Evolutionary conservation across 2,797 vertebrate genomes (phyloP).

Genomic region (Lepilemur septentrionalis): DNA sequence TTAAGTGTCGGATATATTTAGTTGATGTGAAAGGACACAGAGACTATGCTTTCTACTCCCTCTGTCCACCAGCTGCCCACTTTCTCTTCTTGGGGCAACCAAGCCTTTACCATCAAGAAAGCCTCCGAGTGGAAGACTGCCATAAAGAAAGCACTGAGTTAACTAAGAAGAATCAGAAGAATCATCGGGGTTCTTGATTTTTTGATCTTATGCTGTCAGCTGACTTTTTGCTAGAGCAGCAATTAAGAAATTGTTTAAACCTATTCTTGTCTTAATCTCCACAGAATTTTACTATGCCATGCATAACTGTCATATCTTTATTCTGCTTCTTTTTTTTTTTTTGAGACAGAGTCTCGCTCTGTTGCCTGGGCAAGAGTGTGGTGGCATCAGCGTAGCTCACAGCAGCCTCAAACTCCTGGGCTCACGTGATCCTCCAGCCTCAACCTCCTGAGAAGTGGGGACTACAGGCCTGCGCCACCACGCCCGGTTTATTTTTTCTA

Average conservation of each 20-base stretch:
- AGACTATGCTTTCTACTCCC: background rate
- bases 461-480: too few species aligned
- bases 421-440: too few species aligned
- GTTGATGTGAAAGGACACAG: background rate
- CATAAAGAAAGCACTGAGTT: background rate
- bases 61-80: background rate
- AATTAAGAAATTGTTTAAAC: background rate
- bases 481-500: too few species aligned
- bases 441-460: too few species aligned
- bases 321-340: background rate
- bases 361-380: too few species aligned
- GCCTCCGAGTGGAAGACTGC: background rate
- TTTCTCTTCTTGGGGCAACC: background rate
- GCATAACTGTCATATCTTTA: background rate
- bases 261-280: background rate
- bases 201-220: background rate
- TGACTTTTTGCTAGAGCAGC: background rate
- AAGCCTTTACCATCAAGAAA: background rate
- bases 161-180: background rate
- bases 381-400: too few species aligned
- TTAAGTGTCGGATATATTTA: background rate
- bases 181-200: background rate
- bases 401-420: too few species aligned
- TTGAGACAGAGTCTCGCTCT: too few species aligned
- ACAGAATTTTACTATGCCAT: background rate